Percentiles rank a stretch among this genome's conserved stretches.
Conservation (phyloP, 1,140 invertebrate genomes). For the Eueides isabella region DNA sequence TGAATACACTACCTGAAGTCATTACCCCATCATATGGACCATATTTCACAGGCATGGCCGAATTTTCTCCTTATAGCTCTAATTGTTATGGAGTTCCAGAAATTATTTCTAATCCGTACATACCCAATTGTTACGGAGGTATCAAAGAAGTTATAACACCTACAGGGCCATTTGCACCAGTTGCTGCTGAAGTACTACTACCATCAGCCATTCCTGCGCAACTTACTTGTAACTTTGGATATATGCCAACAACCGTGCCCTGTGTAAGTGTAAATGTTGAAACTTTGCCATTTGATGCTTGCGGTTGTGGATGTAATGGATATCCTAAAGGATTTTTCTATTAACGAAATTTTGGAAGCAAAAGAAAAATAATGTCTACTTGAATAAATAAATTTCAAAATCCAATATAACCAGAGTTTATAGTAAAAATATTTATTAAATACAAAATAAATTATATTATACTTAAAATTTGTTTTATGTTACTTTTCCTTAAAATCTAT, state of each 20-base stretch:
- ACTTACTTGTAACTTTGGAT: conserved; percentile 51
- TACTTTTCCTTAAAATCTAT: background rate
- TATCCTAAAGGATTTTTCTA: conserved; percentile 34
- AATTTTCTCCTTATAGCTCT: conserved; percentile 26
- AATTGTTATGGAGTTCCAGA: conserved; percentile 23
- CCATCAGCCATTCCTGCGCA: conserved; percentile 52
- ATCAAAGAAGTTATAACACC: conserved; percentile 34
- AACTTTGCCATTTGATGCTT: conserved; percentile 43
- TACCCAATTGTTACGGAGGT: conserved; percentile 29
- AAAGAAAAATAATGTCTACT: too few relatives aligned
- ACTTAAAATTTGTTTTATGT: background rate
- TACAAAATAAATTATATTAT: conserved; percentile 24
- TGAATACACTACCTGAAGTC: conserved; percentile 24
- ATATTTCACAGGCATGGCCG: conserved; percentile 22
- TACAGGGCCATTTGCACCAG: conserved; percentile 30
- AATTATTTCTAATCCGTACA: conserved; percentile 16
- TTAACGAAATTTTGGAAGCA: conserved; percentile 6
- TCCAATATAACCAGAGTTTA: background rate
- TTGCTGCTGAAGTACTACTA: conserved; percentile 48
- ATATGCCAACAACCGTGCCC: conserved; percentile 42
- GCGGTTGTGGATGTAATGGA: conserved; percentile 36
- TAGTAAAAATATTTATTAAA: background rate
- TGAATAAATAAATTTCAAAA: background rate
- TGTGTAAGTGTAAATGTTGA: conserved; percentile 52
- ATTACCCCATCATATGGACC: conserved; percentile 27